Conservation (phyloP, 1,140 invertebrate species). For the Pogonus chalceus region DNA sequence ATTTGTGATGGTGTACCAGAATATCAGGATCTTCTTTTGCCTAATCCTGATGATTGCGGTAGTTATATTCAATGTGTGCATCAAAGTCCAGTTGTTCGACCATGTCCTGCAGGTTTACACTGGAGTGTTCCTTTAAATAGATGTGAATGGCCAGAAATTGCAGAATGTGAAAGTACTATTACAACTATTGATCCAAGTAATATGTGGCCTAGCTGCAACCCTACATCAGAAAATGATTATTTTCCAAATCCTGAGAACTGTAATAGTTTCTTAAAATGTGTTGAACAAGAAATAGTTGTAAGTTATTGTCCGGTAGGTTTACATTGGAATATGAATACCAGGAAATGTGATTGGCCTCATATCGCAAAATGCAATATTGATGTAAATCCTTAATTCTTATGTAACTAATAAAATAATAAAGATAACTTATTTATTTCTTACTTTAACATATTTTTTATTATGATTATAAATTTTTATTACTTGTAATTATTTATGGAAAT, state of each 20-base stretch:
- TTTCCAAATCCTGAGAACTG: conserved; percentile 20
- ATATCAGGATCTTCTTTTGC: conserved; percentile 9
- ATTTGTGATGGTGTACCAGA: conserved; percentile 8
- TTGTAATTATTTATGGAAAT: too few relatives aligned
- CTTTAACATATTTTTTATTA: too few relatives aligned
- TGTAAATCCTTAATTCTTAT: too few relatives aligned
- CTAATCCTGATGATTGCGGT: conserved; percentile 22
- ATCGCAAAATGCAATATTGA: conserved; percentile 15
- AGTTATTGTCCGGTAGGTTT: conserved; percentile 18
- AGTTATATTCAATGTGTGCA: conserved; percentile 30
- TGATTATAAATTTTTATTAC: too few relatives aligned
- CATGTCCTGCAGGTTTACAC: conserved; percentile 18
- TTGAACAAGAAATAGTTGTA: conserved; percentile 17
- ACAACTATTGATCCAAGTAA: not conserved
- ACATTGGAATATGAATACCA: conserved; percentile 18
- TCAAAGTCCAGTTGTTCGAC: conserved; percentile 19
- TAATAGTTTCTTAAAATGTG: conserved; percentile 29
- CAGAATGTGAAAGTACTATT: conserved; percentile 9
- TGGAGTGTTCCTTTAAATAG: conserved; percentile 20
- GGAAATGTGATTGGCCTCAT: conserved; percentile 23
- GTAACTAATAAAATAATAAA: too few relatives aligned
- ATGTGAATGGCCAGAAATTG: conserved; percentile 23
- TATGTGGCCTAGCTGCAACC: too few relatives aligned
- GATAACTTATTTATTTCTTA: too few relatives aligned
- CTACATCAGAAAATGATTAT: too few relatives aligned